phyloP scores from a whole-genome alignment of 2,797 vertebrate species.

The Gobio occitaniae region DNA sequence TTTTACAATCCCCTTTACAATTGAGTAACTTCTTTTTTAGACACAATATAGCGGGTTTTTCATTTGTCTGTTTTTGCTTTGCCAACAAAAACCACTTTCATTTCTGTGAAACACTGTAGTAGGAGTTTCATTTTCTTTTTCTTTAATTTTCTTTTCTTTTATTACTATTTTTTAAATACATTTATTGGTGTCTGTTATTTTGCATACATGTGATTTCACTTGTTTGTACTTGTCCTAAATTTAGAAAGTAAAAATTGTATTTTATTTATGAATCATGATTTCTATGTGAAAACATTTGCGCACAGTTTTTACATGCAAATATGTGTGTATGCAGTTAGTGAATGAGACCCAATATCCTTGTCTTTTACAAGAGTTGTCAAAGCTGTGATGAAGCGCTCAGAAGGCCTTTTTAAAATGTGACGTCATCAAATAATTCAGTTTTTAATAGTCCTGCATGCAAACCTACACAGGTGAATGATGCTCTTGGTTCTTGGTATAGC shows the following conservation, averaged over 20 bases:
- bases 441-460: neutral
- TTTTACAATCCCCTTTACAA: no score
- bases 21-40: no score
- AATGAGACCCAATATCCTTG: neutral
- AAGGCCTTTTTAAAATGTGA: neutral
- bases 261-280: neutral
- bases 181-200: no score
- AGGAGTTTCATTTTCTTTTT: no score
- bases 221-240: no score
- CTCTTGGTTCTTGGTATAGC: neutral
- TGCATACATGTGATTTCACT: no score
- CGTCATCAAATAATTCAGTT: neutral
- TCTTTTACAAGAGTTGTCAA: slow-evolving; percentile 30
- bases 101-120: no score
- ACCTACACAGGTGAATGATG: neutral
- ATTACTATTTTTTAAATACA: no score
- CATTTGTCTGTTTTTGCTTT: no score
- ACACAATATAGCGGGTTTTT: no score
- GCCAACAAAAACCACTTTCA: no score
- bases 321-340: neutral
- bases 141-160: no score
- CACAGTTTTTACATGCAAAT: neutral
- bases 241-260: neutral
- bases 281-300: neutral
- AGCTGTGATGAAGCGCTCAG: slow-evolving; percentile 49